These are phyloP conservation scores for Scomberomorus guttatus DNA, from an alignment of 2,797 vertebrate species.

Conservation along the genomic window DNA sequence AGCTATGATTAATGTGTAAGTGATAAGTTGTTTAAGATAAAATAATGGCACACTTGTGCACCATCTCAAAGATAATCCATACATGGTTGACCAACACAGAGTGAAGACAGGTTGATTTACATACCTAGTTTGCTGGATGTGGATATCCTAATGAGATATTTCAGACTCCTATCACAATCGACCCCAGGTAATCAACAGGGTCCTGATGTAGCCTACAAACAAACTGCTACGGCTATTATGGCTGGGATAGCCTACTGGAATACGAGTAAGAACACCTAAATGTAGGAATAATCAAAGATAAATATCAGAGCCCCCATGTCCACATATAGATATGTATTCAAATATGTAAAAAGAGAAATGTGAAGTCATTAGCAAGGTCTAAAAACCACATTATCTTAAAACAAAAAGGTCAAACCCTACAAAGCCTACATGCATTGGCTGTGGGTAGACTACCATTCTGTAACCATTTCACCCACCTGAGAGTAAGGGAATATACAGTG, in stretches of 20 bases:
- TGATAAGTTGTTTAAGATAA: slow-evolving; percentile 54
- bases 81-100: slow-evolving; percentile 87
- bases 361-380: slow-evolving; percentile 55
- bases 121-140: slow-evolving; percentile 91
- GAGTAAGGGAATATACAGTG: slow-evolving; percentile 70
- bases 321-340: slow-evolving; percentile 71
- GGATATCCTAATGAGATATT: slow-evolving; percentile 91
- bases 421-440: slow-evolving; percentile 87
- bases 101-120: slow-evolving; percentile 90
- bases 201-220: slow-evolving; percentile 87
- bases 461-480: slow-evolving; percentile 82
- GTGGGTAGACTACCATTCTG: slow-evolving; percentile 77
- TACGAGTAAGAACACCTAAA: slow-evolving; percentile 89
- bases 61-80: slow-evolving; percentile 76
- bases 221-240: slow-evolving; percentile 90
- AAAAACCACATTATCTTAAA: slow-evolving; percentile 60
- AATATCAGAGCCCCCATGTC: slow-evolving; percentile 83
- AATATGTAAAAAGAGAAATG: slow-evolving; percentile 45
- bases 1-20: slow-evolving; percentile 45
- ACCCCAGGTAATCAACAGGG: slow-evolving; percentile 90
- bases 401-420: slow-evolving; percentile 77
- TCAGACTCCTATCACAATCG: slow-evolving; percentile 90
- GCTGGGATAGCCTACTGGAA: slow-evolving; percentile 86
- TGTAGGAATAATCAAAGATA: slow-evolving; percentile 89
- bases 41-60: slow-evolving; percentile 72